phyloP scores from a whole-genome alignment of 2,797 vertebrate species.

The Graptemys geographica region DNA sequence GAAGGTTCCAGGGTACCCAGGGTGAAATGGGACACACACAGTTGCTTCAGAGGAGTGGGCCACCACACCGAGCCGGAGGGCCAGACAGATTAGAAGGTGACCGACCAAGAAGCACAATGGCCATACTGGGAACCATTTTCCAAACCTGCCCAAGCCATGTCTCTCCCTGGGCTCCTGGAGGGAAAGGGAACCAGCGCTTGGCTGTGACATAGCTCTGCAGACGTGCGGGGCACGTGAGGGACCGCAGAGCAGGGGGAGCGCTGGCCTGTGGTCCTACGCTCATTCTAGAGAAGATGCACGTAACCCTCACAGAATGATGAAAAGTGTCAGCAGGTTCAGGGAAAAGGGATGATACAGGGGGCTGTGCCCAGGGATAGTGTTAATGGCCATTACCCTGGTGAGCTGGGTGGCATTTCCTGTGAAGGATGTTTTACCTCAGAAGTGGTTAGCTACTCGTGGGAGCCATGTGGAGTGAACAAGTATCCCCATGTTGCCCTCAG shows the following conservation, averaged over 20 bases:
- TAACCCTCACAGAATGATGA: too few relatives aligned
- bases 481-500: background rate
- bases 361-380: background rate
- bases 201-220: background rate
- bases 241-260: background rate
- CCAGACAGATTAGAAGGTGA: background rate
- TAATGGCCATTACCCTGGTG: background rate
- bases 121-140: background rate
- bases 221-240: background rate
- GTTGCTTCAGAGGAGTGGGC: too few relatives aligned
- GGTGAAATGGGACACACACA: too few relatives aligned
- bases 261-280: too few relatives aligned
- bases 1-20: too few relatives aligned
- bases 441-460: background rate
- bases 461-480: too few relatives aligned
- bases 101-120: background rate
- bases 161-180: background rate
- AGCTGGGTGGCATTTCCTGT: background rate
- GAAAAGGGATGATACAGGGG: background rate
- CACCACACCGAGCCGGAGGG: background rate
- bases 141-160: background rate
- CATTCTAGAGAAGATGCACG: too few relatives aligned
- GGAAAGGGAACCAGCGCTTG: background rate
- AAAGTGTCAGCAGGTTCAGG: background rate
- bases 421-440: background rate